Evolutionary conservation across 2,113 vertebrate genomes (phyloP).

Genomic region (Atractosteus spatula): DNA sequence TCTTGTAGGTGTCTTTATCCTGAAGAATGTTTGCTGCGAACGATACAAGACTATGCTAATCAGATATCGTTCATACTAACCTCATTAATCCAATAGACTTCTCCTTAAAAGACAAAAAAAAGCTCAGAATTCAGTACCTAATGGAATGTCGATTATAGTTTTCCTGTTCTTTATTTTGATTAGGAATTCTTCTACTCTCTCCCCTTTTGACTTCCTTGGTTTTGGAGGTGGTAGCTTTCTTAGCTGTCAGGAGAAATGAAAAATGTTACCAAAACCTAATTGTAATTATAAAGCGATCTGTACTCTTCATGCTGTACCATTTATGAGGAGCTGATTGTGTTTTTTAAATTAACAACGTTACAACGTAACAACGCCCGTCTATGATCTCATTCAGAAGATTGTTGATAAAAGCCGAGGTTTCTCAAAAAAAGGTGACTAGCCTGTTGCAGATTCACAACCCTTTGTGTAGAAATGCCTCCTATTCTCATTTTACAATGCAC

Average conservation of each 20-base stretch:
- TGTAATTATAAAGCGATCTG: too few relatives aligned
- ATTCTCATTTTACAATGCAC: too few relatives aligned
- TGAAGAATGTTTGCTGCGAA: constrained; percentile 40
- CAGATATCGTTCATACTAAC: background rate
- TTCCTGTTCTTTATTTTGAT: constrained; percentile 55
- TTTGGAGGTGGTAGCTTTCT: constrained; percentile 37
- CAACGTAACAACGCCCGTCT: too few relatives aligned
- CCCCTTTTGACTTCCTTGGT: constrained; percentile 41
- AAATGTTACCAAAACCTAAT: too few relatives aligned
- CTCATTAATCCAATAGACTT: background rate
- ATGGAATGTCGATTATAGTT: constrained; percentile 52
- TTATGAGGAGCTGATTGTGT: too few relatives aligned
- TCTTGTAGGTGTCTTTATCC: constrained; percentile 11
- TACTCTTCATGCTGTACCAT: too few relatives aligned
- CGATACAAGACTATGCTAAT: background rate
- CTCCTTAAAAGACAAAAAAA: background rate
- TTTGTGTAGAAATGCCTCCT: too few relatives aligned
- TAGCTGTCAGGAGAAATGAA: constrained; percentile 39
- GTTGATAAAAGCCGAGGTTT: too few relatives aligned
- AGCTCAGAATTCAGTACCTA: constrained; percentile 55
- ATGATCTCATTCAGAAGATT: too few relatives aligned
- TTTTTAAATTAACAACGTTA: too few relatives aligned
- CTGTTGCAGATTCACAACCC: too few relatives aligned
- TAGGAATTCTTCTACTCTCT: constrained; percentile 64
- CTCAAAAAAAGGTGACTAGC: too few relatives aligned